Conservation (phyloP, 2,113 vertebrate species). For the Gorsachius goisagi region DNA sequence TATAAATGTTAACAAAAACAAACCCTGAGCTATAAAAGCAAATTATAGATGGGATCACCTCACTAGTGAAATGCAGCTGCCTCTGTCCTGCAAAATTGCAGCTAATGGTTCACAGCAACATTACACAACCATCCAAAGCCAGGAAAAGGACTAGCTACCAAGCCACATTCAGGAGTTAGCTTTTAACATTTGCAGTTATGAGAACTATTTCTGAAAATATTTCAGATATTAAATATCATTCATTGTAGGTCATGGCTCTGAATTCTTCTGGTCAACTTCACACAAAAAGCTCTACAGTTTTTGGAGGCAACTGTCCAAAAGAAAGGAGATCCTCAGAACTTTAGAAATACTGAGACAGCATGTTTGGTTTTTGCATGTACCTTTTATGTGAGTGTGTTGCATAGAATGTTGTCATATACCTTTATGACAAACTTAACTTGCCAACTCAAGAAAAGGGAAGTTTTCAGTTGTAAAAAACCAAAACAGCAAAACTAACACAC, state of each 20-base stretch:
- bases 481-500: background rate
- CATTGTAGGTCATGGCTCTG: background rate
- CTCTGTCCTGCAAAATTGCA: background rate
- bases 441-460: background rate
- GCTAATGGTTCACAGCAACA: background rate
- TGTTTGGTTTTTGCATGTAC: background rate
- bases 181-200: slow-evolving; percentile 7
- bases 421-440: background rate
- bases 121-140: background rate
- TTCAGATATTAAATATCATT: slow-evolving; percentile 7
- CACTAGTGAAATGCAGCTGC: background rate
- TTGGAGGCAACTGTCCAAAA: slow-evolving; percentile 31
- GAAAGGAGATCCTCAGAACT: slow-evolving; percentile 34
- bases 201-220: slow-evolving; percentile 62
- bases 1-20: background rate
- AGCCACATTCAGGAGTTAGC: background rate
- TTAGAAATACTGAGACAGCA: slow-evolving; percentile 36
- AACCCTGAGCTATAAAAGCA: background rate
- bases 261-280: slow-evolving; percentile 34
- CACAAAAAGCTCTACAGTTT: slow-evolving; percentile 17
- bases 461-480: background rate
- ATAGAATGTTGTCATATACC: background rate
- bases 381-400: background rate
- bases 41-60: background rate
- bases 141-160: background rate